Base-by-base conservation (phyloP, 2,113 vertebrate species). In the Sinocyclocheilus anshuiensis region DNA sequence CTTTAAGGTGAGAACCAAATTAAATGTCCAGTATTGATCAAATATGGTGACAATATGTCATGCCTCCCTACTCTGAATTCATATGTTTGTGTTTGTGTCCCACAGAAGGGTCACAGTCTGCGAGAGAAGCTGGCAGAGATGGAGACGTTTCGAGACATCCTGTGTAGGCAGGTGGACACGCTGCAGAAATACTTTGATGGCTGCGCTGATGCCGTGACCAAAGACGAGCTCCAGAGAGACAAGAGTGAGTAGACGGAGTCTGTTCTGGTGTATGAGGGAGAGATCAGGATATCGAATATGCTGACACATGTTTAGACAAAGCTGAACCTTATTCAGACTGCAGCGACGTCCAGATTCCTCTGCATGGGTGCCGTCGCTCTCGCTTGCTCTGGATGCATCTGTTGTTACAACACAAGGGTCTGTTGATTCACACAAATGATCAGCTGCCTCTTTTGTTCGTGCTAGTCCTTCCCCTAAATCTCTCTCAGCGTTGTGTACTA, bases 121-220 rank as follows among this genome's bases (percentile, higher is more conserved):
- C 96, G 97, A 3, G 98, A 99, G 92, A 99, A 99, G 90, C 93
- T 99, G 89, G 96, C 98, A 55, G 98, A 99, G 95, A 99, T 99
- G 98, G 98, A 99, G 95, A 99, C 98, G 3, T 99, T 99, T 91
- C 95, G 98, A 90, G 98, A 99, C 90, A 99, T 99, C 85, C 92
- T 96, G 81, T 96, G 95, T 91, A 91, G 95, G 88, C 95, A 95
- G 90, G 95, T 96, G 89, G 95, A 95, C 92, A 96, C 94, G 1
- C 93, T 95, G 88, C 95, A 96, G 92, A 95, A 94, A 83, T 95
- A 94, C 90, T 95, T 96, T 78, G 94, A 96, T 85, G 91, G 92
- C 91, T 94, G 98, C 86, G 96, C 97, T 11, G 97, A 99, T 91
- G 97, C 55, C 20, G 97, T 97, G 89, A 99, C 94, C 92, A 98